These are phyloP conservation scores for Ammospiza caudacuta DNA, from an alignment of 2,113 vertebrate species.

Conservation along the genomic window DNA sequence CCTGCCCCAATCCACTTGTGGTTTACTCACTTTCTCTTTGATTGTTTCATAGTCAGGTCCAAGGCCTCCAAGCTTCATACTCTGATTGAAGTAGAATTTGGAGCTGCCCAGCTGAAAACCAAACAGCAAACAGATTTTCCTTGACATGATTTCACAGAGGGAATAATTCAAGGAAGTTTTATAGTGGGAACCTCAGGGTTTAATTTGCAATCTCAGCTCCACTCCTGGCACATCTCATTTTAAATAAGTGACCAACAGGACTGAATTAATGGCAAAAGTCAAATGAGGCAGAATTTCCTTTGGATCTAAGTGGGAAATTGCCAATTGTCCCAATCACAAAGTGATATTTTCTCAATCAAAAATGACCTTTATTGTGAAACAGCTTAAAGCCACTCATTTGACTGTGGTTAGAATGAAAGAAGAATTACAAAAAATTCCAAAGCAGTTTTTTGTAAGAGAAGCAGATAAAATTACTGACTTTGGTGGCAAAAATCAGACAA, in stretches of 20 bases:
- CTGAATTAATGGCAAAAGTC: neutral
- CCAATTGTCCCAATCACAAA: neutral
- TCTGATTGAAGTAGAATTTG: constrained; percentile 75
- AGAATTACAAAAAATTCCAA: neutral
- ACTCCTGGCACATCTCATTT: neutral
- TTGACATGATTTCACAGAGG: neutral
- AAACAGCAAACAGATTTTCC: constrained; percentile 25
- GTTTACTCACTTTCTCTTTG: constrained; percentile 81
- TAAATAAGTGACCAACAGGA: neutral
- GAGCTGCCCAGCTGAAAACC: constrained; percentile 64
- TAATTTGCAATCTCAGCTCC: neutral
- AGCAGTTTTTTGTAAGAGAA: neutral
- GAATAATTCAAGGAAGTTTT: neutral
- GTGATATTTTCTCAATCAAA: neutral
- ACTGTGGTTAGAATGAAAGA: neutral
- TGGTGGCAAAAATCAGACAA: neutral
- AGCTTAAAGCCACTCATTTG: neutral
- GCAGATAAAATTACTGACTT: neutral
- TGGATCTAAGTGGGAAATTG: neutral
- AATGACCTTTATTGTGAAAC: neutral
- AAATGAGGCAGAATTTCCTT: neutral
- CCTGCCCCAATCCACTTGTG: neutral
- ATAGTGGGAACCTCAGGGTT: neutral
- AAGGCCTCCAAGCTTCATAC: constrained; percentile 83
- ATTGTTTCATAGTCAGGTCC: constrained; percentile 80